phyloP scores from a whole-genome alignment of 2,797 vertebrate species.

The Cyprinodon diabolis region DNA sequence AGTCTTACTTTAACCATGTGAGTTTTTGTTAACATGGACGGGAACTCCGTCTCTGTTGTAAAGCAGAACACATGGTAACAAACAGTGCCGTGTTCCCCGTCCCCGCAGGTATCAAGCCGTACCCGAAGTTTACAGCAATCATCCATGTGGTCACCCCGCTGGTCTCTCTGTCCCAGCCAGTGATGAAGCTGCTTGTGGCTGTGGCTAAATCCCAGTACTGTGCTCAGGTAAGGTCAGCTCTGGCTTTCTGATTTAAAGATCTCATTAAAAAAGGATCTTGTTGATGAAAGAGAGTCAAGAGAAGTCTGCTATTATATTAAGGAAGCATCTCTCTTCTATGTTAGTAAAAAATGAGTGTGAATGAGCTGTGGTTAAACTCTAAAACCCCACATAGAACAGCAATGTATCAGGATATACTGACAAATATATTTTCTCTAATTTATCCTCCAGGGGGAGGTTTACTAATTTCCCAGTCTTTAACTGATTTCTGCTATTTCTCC shows the following conservation, averaged over 20 bases:
- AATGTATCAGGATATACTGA: background rate
- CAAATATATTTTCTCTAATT: too few relatives aligned
- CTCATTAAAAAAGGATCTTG: background rate
- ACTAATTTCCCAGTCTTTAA: background rate
- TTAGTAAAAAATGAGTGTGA: background rate
- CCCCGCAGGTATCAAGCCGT: slow-evolving; percentile 89
- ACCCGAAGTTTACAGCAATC: slow-evolving; percentile 93
- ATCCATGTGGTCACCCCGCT: slow-evolving; percentile 96
- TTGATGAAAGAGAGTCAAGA: slow-evolving; percentile 13
- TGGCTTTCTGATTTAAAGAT: background rate
- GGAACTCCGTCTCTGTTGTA: background rate
- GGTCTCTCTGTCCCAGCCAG: slow-evolving; percentile 96
- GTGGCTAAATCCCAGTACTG: slow-evolving; percentile 98
- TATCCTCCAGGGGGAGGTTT: too few relatives aligned
- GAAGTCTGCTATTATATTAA: slow-evolving; percentile 9
- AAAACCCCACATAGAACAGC: background rate
- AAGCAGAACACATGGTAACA: background rate
- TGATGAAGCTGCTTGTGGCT: slow-evolving; percentile 95
- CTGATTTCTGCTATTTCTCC: slow-evolving; percentile 4
- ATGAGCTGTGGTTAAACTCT: background rate
- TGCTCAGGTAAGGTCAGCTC: slow-evolving; percentile 85
- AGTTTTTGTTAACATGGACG: background rate
- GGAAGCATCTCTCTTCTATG: background rate
- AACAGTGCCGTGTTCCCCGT: slow-evolving; percentile 17
- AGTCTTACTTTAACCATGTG: too few relatives aligned